Evolutionary conservation across 2,888 invertebrate species (phyloP), one percentile per base, ranked within the genome.

Genomic region (Minunthozetes semirufus): DNA sequence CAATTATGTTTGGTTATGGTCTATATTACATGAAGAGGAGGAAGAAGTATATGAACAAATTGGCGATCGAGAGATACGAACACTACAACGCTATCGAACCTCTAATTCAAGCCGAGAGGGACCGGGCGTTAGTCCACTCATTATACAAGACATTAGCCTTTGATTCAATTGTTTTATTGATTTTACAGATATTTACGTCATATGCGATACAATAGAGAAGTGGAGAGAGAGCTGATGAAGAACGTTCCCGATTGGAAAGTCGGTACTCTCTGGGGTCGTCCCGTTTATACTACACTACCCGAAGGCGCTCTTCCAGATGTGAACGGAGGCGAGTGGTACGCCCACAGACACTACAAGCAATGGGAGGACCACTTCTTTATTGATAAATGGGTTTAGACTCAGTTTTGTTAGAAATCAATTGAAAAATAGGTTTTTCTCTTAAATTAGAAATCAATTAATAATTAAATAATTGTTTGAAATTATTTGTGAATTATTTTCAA

Each of bases 221-320:
- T 90, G 78, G 96, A 96, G 83, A 86, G 86, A 0, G 88, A 91
- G 75, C 85, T 96, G 46, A 97, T 97, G 96, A 88, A 88, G 78
- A 88, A 94, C 83, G 92, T 93, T 17, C 90, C 91, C 76, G 91
- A 90, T 79, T 96, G 96, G 96, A 88, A 90, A 85, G 89, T 90
- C 8, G 97, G 96, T 68, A 95, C 92, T 1, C 91, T 88, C 83
- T 93, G 89, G 79, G 93, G 93, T 6, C 90, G 92, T 82, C 90
- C 89, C 29, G 84, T 95, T 15, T 96, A 86, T 85, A 88, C 89
- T 80, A 89, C 89, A 0, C 78, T 88, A 50, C 87, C 88, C 0
- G 83, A 87, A 72, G 89, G 90, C 79, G 85, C 86, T 1, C 86
- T 89, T 29, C 82, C 89, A 1, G 85, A 87, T 50, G 90, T 91